Percentiles rank a stretch among this genome's conserved stretches.
Conservation (phyloP, 2,888 invertebrate genomes). For the Heliconius cydno region DNA sequence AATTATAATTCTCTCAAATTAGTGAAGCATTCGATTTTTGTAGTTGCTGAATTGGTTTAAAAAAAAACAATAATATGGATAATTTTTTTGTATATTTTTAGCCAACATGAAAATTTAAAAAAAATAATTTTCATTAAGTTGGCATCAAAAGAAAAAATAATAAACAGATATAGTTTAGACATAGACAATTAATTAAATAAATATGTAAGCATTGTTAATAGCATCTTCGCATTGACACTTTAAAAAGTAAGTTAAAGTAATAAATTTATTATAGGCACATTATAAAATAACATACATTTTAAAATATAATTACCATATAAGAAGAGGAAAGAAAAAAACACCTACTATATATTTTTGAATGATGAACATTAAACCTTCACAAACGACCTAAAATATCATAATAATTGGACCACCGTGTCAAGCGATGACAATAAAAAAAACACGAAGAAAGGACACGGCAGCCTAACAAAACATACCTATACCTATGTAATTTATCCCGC, state of each 20-base stretch:
- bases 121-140: background rate
- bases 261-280: background rate
- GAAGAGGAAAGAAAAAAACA: background rate
- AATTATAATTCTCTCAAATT: conserved; percentile 43
- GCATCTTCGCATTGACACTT: background rate
- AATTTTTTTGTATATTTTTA: background rate
- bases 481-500: conserved; percentile 53
- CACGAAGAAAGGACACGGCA: conserved; percentile 57
- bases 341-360: background rate
- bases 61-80: background rate
- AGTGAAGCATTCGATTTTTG: conserved; percentile 41
- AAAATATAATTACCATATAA: background rate
- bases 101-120: background rate
- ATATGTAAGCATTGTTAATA: background rate
- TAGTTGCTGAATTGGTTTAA: conserved; percentile 27
- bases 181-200: background rate
- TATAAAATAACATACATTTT: background rate
- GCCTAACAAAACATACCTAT: conserved; percentile 71
- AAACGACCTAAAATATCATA: conserved; percentile 40
- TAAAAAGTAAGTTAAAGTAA: background rate
- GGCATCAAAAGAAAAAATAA: background rate
- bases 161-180: background rate
- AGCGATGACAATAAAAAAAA: conserved; percentile 53
- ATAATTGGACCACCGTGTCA: conserved; percentile 60
- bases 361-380: conserved; percentile 11